Evolutionary conservation across 1,140 invertebrate genomes (phyloP), one percentile per base, ranked within the genome.

Genomic region (Lasaia peninsularis): DNA sequence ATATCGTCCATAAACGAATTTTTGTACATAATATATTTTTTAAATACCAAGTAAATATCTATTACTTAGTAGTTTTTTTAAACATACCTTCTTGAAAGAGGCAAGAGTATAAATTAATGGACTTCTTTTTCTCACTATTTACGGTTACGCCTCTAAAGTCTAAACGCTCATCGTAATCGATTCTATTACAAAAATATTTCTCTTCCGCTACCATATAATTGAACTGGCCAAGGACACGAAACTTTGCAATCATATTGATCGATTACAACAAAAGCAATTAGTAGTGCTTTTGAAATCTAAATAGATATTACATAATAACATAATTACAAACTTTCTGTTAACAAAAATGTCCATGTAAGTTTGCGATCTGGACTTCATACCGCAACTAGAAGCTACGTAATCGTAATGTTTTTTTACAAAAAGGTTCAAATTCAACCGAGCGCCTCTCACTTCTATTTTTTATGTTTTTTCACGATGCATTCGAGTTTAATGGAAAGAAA

Each of bases 401-500:
- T 16, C 14, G 12, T 9, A 40, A 9, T 21, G n/a, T 37, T 37
- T 24, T 54, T 54, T 37, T 37, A 57, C 57, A 56, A 64, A 34
- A 31, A 32, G 37, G 50, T 20, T 56, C 57, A 56, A 58, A 58
- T 61, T 58, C 61, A 62, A 66, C 51, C 40, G 61, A 64, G 60
- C 65, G 65, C 71, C 71, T 73, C 71, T 76, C 71, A 72, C 71
- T 77, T 58, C 10, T 32, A 52, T 64, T 73, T 65, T 68, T 75
- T 69, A 7, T 66, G 44, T 63, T 71, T 52, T 73, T 75, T 75
- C 54, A 62, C 40, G 60, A 35, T 51, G 65, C 58, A 62, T 60
- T 52, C 54, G 31, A 62, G 28, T 31, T 28, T 24, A 51, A 40
- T 40, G 35, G 35, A 35, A 40, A 52, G 32, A 33, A 18, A 54